Evolutionary conservation across 1,140 invertebrate species (phyloP).

Genomic region (Venturia canescens): DNA sequence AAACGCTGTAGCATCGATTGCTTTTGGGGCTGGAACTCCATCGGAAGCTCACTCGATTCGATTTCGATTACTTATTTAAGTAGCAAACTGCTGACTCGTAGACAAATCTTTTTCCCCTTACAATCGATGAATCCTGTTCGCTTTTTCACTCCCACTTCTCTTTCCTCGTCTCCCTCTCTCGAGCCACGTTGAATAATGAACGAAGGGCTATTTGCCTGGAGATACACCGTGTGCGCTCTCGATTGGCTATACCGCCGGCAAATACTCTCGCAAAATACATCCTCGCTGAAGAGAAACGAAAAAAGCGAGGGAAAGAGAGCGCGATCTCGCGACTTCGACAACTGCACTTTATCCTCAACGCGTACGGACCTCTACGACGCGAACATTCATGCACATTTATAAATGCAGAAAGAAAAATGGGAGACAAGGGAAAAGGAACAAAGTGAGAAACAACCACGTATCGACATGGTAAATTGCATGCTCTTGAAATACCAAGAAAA

Average conservation of each 20-base stretch:
- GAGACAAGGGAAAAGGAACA: not conserved
- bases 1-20: no score
- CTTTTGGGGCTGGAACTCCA: no score
- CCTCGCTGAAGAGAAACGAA: not conserved
- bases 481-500: not conserved
- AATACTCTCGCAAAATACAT: constrained; percentile 14
- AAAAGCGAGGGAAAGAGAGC: not conserved
- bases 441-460: not conserved
- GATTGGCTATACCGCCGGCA: not conserved
- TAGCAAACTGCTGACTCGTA: not conserved
- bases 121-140: not conserved
- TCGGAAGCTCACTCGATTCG: no score
- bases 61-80: no score
- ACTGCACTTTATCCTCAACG: constrained; percentile 21
- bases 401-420: not conserved
- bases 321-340: constrained; percentile 30
- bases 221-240: not conserved
- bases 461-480: not conserved
- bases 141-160: not conserved
- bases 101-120: not conserved
- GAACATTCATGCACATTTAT: not conserved
- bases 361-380: not conserved
- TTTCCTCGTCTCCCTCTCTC: constrained; percentile 1
- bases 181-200: constrained; percentile 35
- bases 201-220: constrained; percentile 29